Percentiles rank a stretch among this genome's conserved stretches.
Evolutionary conservation across 2,797 vertebrate species (phyloP).

Genomic region (Glyptemys insculpta): DNA sequence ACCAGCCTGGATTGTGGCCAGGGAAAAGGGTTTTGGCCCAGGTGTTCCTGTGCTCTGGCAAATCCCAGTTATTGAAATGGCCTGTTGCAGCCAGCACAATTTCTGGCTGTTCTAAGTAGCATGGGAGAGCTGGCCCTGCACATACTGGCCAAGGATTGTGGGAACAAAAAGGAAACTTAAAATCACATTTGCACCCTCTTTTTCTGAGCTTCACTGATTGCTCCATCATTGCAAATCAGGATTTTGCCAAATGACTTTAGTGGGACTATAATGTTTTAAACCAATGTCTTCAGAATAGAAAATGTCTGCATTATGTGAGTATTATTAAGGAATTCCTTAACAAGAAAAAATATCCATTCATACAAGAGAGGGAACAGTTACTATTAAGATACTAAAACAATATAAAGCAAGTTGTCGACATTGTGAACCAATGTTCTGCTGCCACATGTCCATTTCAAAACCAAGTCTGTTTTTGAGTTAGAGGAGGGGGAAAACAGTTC

Average conservation of each 20-base stretch:
- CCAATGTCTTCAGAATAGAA: neutral
- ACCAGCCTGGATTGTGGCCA: neutral
- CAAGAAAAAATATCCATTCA: neutral
- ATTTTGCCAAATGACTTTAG: neutral
- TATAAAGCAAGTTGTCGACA: neutral
- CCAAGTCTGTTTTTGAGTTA: neutral
- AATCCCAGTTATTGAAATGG: neutral
- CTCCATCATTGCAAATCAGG: neutral
- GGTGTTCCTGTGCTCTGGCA: neutral
- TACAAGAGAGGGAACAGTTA: neutral
- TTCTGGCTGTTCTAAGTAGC: neutral
- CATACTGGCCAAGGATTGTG: neutral
- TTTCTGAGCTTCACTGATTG: neutral
- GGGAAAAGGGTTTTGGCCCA: neutral
- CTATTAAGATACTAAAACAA: neutral
- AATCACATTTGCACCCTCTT: neutral
- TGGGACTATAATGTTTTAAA: neutral
- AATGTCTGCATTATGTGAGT: neutral
- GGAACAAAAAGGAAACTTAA: neutral
- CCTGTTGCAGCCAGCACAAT: neutral
- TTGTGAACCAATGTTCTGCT: neutral
- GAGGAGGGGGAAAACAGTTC: neutral
- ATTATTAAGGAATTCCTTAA: neutral
- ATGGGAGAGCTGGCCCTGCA: neutral
- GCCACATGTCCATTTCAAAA: neutral